Percentiles rank a stretch among this genome's conserved stretches.
These are phyloP conservation scores for Pitangus sulphuratus DNA, from an alignment of 2,797 vertebrate genomes.

Conservation along the genomic window DNA sequence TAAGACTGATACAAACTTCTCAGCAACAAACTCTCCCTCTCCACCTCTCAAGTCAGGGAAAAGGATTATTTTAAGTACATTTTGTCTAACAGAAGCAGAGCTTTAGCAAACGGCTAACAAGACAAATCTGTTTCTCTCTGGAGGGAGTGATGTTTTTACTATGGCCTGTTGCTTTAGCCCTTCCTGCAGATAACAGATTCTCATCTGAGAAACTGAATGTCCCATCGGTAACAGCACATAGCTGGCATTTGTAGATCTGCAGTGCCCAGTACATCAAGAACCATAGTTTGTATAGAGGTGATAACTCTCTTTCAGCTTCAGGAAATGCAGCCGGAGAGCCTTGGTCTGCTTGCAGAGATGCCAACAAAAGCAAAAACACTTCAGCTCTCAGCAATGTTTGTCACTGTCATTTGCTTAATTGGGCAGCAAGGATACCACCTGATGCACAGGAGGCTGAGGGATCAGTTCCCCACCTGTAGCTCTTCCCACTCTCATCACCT, in stretches of 20 bases:
- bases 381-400: not conserved
- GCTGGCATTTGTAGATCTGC: not conserved
- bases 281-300: not conserved
- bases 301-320: not conserved
- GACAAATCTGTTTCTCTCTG: not conserved
- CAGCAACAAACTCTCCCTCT: not conserved
- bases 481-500: not conserved
- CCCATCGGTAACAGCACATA: not conserved
- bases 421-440: not conserved
- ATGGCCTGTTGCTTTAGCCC: not conserved
- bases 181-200: not conserved
- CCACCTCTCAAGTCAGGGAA: not conserved
- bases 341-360: not conserved
- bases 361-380: not conserved
- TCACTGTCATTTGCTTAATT: not conserved
- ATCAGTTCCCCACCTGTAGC: not conserved
- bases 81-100: not conserved
- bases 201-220: not conserved
- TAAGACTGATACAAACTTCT: not conserved
- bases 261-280: not conserved
- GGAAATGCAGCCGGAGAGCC: not conserved
- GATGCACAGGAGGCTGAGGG: not conserved
- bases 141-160: not conserved
- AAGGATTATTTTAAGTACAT: not conserved
- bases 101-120: fast-evolving